Evolutionary conservation across 2,113 vertebrate genomes (phyloP), one percentile per base, ranked within the genome.

Genomic region (Austrofundulus limnaeus): DNA sequence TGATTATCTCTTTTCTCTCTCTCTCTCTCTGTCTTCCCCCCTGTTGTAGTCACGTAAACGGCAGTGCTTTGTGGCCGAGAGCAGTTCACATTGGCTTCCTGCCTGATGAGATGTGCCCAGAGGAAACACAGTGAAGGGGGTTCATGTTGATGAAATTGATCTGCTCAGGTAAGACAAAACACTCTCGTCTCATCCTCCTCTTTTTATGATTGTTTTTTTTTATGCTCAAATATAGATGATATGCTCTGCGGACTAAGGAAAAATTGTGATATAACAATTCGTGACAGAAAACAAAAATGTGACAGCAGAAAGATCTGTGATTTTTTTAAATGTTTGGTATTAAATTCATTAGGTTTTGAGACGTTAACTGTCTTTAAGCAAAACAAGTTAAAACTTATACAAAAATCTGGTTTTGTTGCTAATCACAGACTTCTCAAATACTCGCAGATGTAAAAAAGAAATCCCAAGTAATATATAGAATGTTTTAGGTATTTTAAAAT

Each of bases 141-240:
- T 94, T 93, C 91, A 93, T 92, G 93, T 93, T 94, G 89, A 93
- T 95, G 92, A 95, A 95, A 92, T 85, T 93, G 82, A 93, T 93
- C 78, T 95, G 94, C 86, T 94, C 94, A 87, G 92, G 94, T 94
- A 94, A 94, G 93, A n/a, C 45, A 41, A 41, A 28, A 25, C 14
- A 41, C 10, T 21, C 28, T 50, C 14, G 28, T 37, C 14, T n/a
- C 17, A 28, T 21, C 2, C 0, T 34, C 24, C 1, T 34, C 0
- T 19, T 1, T n/a, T 1, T 10, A 10, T 46, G n/a, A 2, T 34
- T 39, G 17, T 50, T 59, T 5, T 21, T 57, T 70, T 72, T 20
- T 7, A 5, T 17, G n/a, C 49, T 48, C 41, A 38, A 47, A 37
- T 63, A 37, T 14, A 2, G n/a, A 39, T 37, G 38, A 25, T 19